Percentiles rank a stretch among this genome's conserved stretches.
Evolutionary conservation across 2,797 vertebrate species (phyloP).

Genomic region (Sebastes steindachneri): DNA sequence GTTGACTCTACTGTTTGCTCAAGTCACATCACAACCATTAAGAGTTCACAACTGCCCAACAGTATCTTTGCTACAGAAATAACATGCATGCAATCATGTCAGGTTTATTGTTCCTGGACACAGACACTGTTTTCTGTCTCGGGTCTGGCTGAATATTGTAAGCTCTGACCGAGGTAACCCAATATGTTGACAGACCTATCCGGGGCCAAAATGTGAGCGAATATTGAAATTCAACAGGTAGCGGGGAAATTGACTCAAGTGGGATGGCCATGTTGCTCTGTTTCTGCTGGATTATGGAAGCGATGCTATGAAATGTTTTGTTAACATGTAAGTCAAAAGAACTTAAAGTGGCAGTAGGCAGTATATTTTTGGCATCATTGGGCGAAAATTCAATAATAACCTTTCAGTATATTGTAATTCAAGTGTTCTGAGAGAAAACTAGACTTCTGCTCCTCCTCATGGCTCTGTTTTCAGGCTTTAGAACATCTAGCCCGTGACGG

Average conservation of each 20-base stretch:
- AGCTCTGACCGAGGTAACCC: not conserved
- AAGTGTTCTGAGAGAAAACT: no score
- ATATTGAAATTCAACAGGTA: not conserved
- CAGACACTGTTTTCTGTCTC: conserved; percentile 9
- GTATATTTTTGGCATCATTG: no score
- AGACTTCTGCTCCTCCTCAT: no score
- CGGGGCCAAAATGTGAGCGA: not conserved
- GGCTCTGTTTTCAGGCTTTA: no score
- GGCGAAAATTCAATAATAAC: no score
- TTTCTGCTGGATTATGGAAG: not conserved
- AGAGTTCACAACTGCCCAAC: not conserved
- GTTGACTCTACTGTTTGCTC: not conserved
- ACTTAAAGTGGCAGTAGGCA: no score
- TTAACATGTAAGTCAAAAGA: not conserved
- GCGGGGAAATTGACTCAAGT: not conserved
- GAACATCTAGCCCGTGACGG: no score
- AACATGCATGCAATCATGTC: not conserved
- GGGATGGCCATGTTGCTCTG: not conserved
- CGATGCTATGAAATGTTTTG: not conserved
- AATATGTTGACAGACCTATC: not conserved
- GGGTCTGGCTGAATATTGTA: not conserved
- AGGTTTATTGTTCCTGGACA: conserved; percentile 5
- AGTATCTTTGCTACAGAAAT: not conserved
- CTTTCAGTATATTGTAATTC: no score
- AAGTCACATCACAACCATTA: not conserved